Evolutionary conservation across 1,140 invertebrate species (phyloP), one percentile per base, ranked within the genome.

Genomic region (Mylabris phalerata): DNA sequence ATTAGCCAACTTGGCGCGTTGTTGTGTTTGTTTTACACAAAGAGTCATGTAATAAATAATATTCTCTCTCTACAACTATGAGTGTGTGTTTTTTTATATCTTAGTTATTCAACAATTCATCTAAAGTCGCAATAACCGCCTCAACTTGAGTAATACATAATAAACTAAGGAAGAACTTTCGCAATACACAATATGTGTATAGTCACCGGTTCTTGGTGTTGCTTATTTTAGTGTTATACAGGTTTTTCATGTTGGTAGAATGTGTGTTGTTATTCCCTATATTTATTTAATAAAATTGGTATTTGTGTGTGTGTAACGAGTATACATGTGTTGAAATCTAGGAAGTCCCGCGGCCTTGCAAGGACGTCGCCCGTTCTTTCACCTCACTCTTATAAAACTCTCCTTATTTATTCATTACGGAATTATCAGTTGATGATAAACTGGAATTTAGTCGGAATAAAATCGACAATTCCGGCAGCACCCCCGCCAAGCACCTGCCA

Each of bases 301-400:
- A 7, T 2, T 4, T 4, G 7, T 32, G 7, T 32, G 32, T 32
- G 32, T 32, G 19, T 19, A 19, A 44, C 50, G 51, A 54, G 51
- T 54, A 45, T 44, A 45, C 45, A 45, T 54, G 61, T 67, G 60
- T 67, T 63, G 66, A 61, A 67, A 67, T 65, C 66, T 65, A 67
- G 66, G 66, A 67, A 67, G 66, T 67, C 56, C 59, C 60, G 57
- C 66, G 67, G 67, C 67, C 67, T 69, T 69, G 67, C 67, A 69
- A 69, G 67, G 67, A 67, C 67, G 65, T 57, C 41, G 54, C 40
- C 44, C 47, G 64, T 61, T 66, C 64, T 63, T 66, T 66, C 64
- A 66, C 64, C 64, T 65, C 47, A 55, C 32, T 19, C 1, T 32
- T 32, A 32, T 32, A 32, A 32, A 32, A 32, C 32, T 32, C 4